A percentile compares a stretch with the other conserved stretches of the same genome.
Evolutionary conservation across 2,888 invertebrate genomes (phyloP).

Genomic region (Sepioteuthis lessoniana): DNA sequence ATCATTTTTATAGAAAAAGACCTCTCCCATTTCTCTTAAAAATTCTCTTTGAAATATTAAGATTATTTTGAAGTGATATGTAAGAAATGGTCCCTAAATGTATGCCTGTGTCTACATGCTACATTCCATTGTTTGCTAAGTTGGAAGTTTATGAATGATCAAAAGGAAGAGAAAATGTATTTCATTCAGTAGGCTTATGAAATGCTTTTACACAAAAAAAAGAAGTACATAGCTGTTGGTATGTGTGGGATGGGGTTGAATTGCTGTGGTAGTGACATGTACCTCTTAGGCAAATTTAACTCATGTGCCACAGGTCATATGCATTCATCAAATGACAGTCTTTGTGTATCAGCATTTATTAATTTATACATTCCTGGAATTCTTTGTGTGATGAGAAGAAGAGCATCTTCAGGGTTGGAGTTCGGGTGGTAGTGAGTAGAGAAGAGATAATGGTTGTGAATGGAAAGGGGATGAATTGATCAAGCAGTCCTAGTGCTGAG

Average conservation of each 20-base stretch:
- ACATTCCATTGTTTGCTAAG: not conserved
- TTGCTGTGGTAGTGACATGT: not conserved
- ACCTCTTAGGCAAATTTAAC: not conserved
- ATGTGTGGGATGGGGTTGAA: not conserved
- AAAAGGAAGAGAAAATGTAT: not conserved
- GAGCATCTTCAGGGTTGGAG: not conserved
- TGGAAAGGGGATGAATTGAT: not conserved
- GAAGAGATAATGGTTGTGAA: not conserved
- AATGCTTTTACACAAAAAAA: not conserved
- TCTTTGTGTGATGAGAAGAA: not conserved
- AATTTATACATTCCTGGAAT: not conserved
- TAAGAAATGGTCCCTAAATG: too few relatives aligned
- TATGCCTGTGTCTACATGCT: too few relatives aligned
- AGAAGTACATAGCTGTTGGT: not conserved
- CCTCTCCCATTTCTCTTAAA: too few relatives aligned
- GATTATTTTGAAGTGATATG: too few relatives aligned
- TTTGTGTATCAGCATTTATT: conserved; percentile 33
- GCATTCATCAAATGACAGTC: not conserved
- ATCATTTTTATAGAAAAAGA: too few relatives aligned
- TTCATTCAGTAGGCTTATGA: not conserved
- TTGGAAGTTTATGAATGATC: not conserved
- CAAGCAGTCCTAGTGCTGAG: not conserved
- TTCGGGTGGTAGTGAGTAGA: not conserved
- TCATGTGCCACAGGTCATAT: not conserved
- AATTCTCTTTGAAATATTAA: too few relatives aligned